These are phyloP conservation scores for Chalcis sispes DNA, from an alignment of 2,888 invertebrate genomes.

Conservation along the genomic window DNA sequence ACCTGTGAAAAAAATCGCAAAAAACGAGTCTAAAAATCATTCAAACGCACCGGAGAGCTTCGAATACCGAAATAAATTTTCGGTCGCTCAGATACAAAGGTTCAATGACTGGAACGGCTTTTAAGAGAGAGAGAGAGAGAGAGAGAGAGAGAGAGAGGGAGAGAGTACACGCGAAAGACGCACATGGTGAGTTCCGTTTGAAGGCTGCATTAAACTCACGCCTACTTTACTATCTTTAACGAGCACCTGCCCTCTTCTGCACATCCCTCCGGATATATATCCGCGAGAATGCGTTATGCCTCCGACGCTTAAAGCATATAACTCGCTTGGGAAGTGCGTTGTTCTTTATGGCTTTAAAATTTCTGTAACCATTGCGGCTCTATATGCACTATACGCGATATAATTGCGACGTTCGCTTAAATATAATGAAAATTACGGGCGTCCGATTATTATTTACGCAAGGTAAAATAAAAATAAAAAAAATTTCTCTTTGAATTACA, in stretches of 20 bases:
- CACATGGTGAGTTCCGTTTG: slow-evolving; percentile 25
- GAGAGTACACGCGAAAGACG: not conserved
- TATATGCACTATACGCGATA: not conserved
- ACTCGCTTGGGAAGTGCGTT: too few species aligned
- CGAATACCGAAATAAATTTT: slow-evolving; percentile 44
- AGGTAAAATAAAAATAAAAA: too few species aligned
- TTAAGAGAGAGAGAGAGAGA: slow-evolving; percentile 8
- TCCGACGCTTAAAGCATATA: too few species aligned
- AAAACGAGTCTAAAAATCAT: not conserved
- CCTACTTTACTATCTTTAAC: slow-evolving; percentile 48
- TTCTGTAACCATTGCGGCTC: slow-evolving; percentile 34
- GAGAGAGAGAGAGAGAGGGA: too few species aligned
- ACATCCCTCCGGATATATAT: not conserved
- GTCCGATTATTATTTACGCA: too few species aligned
- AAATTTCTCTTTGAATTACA: too few species aligned
- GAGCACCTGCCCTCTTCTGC: slow-evolving; percentile 31
- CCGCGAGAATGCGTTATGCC: too few species aligned
- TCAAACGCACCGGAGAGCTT: not conserved
- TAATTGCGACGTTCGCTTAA: too few species aligned
- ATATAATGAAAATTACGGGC: too few species aligned
- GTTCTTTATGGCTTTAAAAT: slow-evolving; percentile 24
- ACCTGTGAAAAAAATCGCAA: too few species aligned
- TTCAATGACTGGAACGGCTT: slow-evolving; percentile 47
- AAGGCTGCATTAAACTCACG: slow-evolving; percentile 1
- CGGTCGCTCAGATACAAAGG: slow-evolving; percentile 21